Conservation (phyloP, 2,888 invertebrate genomes). For the Fabriciana adippe region DNA sequence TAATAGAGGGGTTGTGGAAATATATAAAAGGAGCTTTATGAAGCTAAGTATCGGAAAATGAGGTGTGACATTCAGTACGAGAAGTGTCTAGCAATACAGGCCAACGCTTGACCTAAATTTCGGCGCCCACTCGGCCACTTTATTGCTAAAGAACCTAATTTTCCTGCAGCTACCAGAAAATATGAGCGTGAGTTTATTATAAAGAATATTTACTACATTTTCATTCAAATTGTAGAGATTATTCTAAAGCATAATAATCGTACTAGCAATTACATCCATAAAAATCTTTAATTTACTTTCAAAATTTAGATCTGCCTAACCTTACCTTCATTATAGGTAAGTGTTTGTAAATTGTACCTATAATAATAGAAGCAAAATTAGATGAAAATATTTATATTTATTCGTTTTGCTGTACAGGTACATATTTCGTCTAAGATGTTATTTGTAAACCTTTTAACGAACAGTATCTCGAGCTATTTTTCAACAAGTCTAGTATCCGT, state of each 20-base stretch:
- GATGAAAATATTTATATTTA: neutral
- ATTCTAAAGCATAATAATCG: neutral
- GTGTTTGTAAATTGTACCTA: too few species aligned
- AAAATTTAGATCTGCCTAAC: too few species aligned
- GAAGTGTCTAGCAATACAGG: conserved; percentile 58
- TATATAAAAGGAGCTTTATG: neutral
- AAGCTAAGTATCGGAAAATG: conserved; percentile 56
- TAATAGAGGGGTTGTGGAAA: neutral
- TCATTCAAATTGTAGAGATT: conserved; percentile 1
- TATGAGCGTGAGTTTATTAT: conserved; percentile 21
- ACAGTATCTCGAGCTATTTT: conserved; percentile 11
- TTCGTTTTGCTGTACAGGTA: too few species aligned
- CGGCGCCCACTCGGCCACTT: conserved; percentile 53
- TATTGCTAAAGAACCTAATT: conserved; percentile 40
- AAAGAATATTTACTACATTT: conserved; percentile 15
- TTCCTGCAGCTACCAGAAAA: conserved; percentile 22
- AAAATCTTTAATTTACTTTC: too few species aligned
- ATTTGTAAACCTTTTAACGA: conserved; percentile 4
- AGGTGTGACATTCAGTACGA: conserved; percentile 67
- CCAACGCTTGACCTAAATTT: conserved; percentile 68
- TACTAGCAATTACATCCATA: too few species aligned
- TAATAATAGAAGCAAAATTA: too few species aligned
- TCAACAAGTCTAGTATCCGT: conserved; percentile 20
- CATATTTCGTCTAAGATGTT: too few species aligned
- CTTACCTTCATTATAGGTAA: too few species aligned